Evolutionary conservation across 2,113 vertebrate genomes (phyloP).

Genomic region (Castor canadensis): DNA sequence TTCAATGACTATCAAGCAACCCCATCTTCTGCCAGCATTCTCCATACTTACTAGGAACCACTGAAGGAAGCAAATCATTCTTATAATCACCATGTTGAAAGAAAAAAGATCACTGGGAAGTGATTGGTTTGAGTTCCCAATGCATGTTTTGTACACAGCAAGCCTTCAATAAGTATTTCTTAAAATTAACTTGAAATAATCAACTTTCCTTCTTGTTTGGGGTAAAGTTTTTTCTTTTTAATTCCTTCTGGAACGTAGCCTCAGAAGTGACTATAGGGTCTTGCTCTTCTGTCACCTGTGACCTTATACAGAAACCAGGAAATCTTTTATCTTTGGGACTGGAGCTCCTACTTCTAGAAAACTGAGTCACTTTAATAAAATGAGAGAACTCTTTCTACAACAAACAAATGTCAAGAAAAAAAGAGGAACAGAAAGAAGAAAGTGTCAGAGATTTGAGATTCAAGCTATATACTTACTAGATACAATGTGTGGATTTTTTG

Average conservation of each 20-base stretch:
- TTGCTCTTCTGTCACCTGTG: not conserved
- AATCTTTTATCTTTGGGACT: not conserved
- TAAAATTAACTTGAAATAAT: not conserved
- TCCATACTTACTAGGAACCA: conserved; percentile 24
- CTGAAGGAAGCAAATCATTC: not conserved
- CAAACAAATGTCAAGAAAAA: not conserved
- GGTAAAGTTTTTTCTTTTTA: not conserved
- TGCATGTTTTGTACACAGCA: not conserved
- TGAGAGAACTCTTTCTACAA: not conserved
- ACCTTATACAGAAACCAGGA: not conserved
- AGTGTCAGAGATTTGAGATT: not conserved
- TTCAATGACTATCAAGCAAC: not conserved
- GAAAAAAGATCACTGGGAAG: conserved; percentile 20
- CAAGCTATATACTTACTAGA: not conserved
- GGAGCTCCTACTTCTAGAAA: conserved; percentile 1
- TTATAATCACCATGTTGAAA: not conserved
- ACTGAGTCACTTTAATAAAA: conserved; percentile 32
- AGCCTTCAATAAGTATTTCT: conserved; percentile 28
- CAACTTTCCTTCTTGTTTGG: not conserved
- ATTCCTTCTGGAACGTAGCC: not conserved
- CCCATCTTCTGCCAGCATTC: not conserved
- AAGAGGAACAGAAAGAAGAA: not conserved
- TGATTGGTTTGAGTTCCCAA: not conserved
- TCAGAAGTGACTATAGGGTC: not conserved
- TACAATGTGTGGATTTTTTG: not conserved